Base-by-base conservation (phyloP, 2,888 invertebrate genomes). In the Pachliopta kotzebuea region DNA sequence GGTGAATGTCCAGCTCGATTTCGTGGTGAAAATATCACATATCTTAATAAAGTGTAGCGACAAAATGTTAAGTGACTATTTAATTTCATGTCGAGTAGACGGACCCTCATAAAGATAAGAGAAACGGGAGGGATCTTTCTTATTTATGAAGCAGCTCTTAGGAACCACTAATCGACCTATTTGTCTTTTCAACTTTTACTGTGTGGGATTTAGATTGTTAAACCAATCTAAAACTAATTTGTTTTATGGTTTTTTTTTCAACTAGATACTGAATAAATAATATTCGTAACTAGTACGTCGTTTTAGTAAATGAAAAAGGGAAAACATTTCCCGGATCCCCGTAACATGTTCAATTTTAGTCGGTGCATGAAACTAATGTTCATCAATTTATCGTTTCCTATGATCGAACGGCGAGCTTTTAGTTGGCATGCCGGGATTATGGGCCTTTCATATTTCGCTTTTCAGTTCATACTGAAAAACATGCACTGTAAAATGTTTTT, bases 341-440 rank as follows among this genome's bases (percentile, higher is more conserved):
- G 37, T 20, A 20, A 20, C 20, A 49, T 49, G 49, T n/a, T 9
- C 20, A 49, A 20, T 20, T 49, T 49, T 20, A 49, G 49, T 8
- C 14, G 20, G 49, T 49, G 49, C 20, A 49, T 49, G 49, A 49
- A 49, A 49, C 49, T 57, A 54, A 65, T 65, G 65, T 65, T 58
- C 54, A 58, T 58, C 61, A 58, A 65, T 65, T 65, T 62, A 65
- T 62, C 61, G 65, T 54, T 45, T 61, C 49, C 57, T 65, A 62
- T 57, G 65, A 65, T 59, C 53, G 52, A 62, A 65, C 53, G 57
- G 62, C 57, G 60, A 65, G 65, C 65, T 65, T 65, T 62, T 62
- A 65, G 62, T 24, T 54, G n/a, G 58, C 61, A 58, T 61, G 55
- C 54, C 45, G 54, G 56, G 61, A 61, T 65, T 65, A 65, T 37